Percentiles rank a stretch among this genome's conserved stretches.
These are phyloP conservation scores for Tubulanus polymorphus DNA, from an alignment of 2,888 invertebrate species.

Conservation along the genomic window DNA sequence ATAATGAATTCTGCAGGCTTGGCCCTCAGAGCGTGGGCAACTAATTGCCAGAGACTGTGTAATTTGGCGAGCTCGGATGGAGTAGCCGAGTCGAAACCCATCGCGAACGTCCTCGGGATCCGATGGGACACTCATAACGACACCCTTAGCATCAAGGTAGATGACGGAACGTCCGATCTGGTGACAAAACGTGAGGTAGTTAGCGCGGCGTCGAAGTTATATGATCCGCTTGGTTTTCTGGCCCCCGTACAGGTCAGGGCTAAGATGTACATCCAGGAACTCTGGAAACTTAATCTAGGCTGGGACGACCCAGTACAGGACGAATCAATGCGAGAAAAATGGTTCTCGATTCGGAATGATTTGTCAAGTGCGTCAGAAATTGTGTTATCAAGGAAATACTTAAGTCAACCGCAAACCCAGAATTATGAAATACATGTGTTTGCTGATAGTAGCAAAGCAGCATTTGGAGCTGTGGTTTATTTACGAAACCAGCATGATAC, in stretches of 20 bases:
- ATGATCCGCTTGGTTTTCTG: conserved; percentile 2
- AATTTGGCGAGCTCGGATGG: neutral
- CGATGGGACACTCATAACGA: conserved; percentile 4
- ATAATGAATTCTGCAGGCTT: conserved; percentile 13
- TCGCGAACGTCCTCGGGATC: conserved; percentile 10
- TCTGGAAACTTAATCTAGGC: neutral
- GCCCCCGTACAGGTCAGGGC: neutral
- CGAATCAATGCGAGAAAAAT: neutral
- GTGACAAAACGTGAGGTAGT: conserved; percentile 3
- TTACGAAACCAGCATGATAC: neutral
- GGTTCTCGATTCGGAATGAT: neutral
- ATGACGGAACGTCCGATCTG: neutral
- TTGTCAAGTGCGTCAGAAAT: neutral
- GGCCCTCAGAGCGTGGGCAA: conserved; percentile 13
- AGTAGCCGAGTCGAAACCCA: neutral
- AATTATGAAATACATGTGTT: conserved; percentile 1
- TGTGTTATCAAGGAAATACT: neutral
- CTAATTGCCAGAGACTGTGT: conserved; percentile 7
- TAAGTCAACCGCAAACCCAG: neutral
- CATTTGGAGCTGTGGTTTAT: conserved; percentile 10
- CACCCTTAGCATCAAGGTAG: neutral
- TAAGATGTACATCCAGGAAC: conserved; percentile 2
- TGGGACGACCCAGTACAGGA: neutral
- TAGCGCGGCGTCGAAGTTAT: neutral
- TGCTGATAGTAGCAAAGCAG: conserved; percentile 5